A percentile compares a stretch with the other conserved stretches of the same genome.
phyloP scores from a whole-genome alignment of 64 coral and sea anemone species.

The Acropora tenuis region DNA sequence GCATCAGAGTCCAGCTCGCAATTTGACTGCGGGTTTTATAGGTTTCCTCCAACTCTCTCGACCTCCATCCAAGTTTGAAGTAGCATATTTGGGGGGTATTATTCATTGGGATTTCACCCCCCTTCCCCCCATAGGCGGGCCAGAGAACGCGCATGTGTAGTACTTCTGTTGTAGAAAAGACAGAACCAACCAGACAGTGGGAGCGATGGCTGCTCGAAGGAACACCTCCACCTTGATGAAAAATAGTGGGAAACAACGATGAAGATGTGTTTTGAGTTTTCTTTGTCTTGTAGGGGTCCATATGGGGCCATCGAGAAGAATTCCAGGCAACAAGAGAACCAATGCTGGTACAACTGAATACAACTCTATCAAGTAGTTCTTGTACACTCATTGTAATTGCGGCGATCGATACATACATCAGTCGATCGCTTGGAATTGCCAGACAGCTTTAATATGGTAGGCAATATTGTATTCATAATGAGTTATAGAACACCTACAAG shows the following conservation, averaged over 20 bases:
- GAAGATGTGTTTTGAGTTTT: too few relatives aligned
- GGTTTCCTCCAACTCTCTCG: conserved; percentile 2
- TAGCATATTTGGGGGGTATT: neutral
- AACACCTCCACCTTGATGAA: neutral
- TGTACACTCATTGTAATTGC: neutral
- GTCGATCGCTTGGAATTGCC: conserved; percentile 14
- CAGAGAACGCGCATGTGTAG: conserved; percentile 24
- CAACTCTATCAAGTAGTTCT: conserved; percentile 8
- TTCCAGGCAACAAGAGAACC: neutral
- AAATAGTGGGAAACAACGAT: neutral
- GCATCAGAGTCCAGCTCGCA: conserved; percentile 5
- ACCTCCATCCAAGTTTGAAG: neutral
- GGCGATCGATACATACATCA: conserved; percentile 1
- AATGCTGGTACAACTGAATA: neutral
- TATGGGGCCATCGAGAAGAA: neutral
- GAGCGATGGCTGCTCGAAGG: neutral
- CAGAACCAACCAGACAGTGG: neutral
- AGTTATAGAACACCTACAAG: neutral
- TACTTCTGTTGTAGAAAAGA: conserved; percentile 23
- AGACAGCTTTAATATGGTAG: neutral
- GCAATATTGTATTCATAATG: conserved; percentile 1
- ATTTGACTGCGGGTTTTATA: conserved; percentile 25
- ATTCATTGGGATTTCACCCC: too few relatives aligned
- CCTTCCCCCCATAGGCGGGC: neutral
- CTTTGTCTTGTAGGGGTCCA: neutral